Evolutionary conservation across 2,113 vertebrate genomes (phyloP), one percentile per base, ranked within the genome.

Genomic region (Procavia capensis): DNA sequence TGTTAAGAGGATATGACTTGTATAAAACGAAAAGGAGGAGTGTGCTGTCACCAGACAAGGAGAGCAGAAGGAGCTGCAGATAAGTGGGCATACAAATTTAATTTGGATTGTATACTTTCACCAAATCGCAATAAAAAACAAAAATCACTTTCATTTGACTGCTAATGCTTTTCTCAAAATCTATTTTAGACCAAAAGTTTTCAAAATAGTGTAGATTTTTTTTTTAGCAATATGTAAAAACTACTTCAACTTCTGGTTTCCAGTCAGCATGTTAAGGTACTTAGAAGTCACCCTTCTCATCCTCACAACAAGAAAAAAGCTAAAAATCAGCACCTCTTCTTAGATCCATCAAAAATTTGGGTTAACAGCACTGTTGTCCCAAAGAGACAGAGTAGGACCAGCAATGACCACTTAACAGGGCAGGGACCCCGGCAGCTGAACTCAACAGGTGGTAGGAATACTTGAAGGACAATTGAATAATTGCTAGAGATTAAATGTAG

Each of bases 81-180:
- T n/a, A n/a, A n/a, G n/a, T n/a, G n/a, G n/a, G n/a, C n/a, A n/a
- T n/a, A n/a, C n/a, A n/a, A n/a, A n/a, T n/a, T n/a, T n/a, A n/a
- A n/a, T n/a, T n/a, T n/a, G n/a, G n/a, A n/a, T n/a, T n/a, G n/a
- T n/a, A n/a, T n/a, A n/a, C n/a, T n/a, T n/a, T n/a, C n/a, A n/a
- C n/a, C n/a, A n/a, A n/a, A n/a, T n/a, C n/a, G n/a, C n/a, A n/a
- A n/a, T n/a, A n/a, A n/a, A n/a, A n/a, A n/a, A n/a, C n/a, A 79
- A 59, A 75, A n/a, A 84, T 93, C n/a, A 80, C 24, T 87, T 86
- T 79, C 43, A 66, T 74, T 88, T 74, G 25, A 63, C 29, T 95
- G 25, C 57, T 81, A 94, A 50, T 31, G 17, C 5, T 74, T 70
- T 41, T 27, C 50, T 80, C 41, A 93, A 90, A 94, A 84, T 68